These are phyloP conservation scores for Megalops atlanticus DNA, from an alignment of 2,113 vertebrate species.

Conservation along the genomic window DNA sequence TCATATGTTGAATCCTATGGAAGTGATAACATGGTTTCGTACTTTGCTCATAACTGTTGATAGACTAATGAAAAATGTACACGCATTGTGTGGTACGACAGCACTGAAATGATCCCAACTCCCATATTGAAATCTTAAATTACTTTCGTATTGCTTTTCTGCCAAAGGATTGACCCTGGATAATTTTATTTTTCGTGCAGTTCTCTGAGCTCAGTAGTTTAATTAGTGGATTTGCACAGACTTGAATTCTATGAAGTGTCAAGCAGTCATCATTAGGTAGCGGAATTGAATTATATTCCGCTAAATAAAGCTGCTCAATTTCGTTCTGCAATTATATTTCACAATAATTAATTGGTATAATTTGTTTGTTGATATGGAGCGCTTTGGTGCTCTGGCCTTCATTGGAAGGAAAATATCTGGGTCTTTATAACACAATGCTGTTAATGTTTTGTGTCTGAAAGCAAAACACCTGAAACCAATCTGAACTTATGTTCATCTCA, in stretches of 20 bases:
- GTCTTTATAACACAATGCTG: neutral
- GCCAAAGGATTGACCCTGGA: neutral
- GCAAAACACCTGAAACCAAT: neutral
- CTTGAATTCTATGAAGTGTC: neutral
- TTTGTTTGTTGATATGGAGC: neutral
- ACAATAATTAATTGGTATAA: neutral
- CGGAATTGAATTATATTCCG: neutral
- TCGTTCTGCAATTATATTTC: neutral
- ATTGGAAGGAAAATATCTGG: neutral
- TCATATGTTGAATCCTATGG: no score
- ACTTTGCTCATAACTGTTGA: no score
- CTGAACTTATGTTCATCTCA: neutral
- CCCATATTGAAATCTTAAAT: neutral
- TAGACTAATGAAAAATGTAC: neutral
- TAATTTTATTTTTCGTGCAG: neutral
- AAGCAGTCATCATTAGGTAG: neutral
- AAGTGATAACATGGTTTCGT: no score
- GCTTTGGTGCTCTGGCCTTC: neutral
- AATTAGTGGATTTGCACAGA: neutral
- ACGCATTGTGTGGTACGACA: neutral
- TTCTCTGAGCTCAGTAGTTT: neutral
- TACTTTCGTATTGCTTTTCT: neutral
- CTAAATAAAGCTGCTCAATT: slow-evolving; percentile 1
- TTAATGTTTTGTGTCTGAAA: neutral
- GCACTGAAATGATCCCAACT: neutral